phyloP scores from a whole-genome alignment of 2,113 vertebrate genomes.

The Siniperca knerii region DNA sequence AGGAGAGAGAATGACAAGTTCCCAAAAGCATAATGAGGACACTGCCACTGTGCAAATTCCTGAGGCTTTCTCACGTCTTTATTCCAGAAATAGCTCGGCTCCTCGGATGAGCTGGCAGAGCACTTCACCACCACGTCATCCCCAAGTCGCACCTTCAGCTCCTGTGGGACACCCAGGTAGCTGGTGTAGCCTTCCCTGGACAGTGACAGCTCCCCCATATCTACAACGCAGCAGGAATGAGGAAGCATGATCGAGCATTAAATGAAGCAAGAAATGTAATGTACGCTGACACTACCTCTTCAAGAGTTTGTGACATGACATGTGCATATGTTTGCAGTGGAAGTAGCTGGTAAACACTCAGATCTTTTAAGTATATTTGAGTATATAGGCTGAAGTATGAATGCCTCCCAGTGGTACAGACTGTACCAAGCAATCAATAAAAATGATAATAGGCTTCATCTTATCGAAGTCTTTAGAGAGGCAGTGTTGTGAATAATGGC shows the following conservation, averaged over 20 bases:
- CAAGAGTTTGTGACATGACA: conserved; percentile 13
- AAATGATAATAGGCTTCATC: conserved; percentile 77
- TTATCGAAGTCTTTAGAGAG: conserved; percentile 71
- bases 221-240: conserved; percentile 51
- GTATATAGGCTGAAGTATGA: conserved; percentile 45
- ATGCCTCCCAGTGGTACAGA: conserved; percentile 41
- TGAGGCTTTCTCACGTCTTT: conserved; percentile 77
- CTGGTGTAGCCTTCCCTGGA: conserved; percentile 58
- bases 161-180: conserved; percentile 61
- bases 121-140: conserved; percentile 81
- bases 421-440: conserved; percentile 73
- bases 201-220: conserved; percentile 69
- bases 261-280: conserved; percentile 37
- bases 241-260: conserved; percentile 32
- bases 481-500: conserved; percentile 78
- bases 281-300: not conserved
- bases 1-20: conserved; percentile 33
- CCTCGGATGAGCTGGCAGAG: conserved; percentile 77
- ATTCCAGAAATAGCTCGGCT: conserved; percentile 77
- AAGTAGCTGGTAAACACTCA: conserved; percentile 48
- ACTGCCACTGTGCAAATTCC: conserved; percentile 1
- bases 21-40: conserved; percentile 48
- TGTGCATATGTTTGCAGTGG: conserved; percentile 35
- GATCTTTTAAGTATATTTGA: conserved; percentile 42
- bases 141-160: conserved; percentile 74